A percentile compares a stretch with the other conserved stretches of the same genome.
Evolutionary conservation across 1,140 invertebrate genomes (phyloP).

Genomic region (Arion vulgaris): DNA sequence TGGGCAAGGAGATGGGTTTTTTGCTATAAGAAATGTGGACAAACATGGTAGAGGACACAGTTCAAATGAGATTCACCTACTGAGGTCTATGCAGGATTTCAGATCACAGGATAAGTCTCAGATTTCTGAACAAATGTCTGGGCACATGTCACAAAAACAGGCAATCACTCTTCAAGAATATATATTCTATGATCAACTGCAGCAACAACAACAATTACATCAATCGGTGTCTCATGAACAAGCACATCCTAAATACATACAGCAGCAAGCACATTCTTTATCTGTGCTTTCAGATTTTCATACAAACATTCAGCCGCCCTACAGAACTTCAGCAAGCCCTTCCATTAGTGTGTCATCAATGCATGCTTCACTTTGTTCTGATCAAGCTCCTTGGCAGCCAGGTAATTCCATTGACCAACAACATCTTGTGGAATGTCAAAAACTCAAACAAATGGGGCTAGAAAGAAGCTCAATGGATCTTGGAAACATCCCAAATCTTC

Average conservation of each 20-base stretch:
- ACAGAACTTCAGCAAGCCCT: neutral
- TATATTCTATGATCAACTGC: neutral
- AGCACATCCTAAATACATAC: neutral
- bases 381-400: slow-evolving; percentile 10
- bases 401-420: neutral
- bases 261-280: neutral
- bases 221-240: neutral
- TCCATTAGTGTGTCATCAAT: neutral
- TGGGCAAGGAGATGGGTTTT: neutral
- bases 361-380: neutral
- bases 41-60: neutral
- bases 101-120: neutral
- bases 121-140: neutral
- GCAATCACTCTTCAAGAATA: neutral
- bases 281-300: neutral
- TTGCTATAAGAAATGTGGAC: neutral
- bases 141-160: neutral
- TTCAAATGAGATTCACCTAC: neutral
- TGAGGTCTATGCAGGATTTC: slow-evolving; percentile 26
- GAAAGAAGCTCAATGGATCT: slow-evolving; percentile 29
- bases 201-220: neutral
- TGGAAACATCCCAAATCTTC: slow-evolving; percentile 26
- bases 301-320: neutral
- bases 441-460: neutral
- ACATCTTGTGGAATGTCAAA: neutral